phyloP scores from a whole-genome alignment of 2,797 vertebrate species.

The Iguana delicatissima region DNA sequence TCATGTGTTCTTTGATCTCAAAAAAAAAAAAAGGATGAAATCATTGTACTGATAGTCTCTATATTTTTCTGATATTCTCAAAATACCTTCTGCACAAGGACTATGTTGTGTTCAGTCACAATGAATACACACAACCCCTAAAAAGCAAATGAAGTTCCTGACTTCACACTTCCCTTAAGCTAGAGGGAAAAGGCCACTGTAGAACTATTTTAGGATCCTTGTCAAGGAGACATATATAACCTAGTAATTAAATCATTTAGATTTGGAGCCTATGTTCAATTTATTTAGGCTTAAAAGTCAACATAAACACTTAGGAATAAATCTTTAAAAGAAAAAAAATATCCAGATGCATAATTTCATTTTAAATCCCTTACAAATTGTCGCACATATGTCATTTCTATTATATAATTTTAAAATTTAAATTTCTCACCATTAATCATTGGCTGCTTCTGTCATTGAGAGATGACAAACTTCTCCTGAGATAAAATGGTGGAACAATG shows the following conservation, averaged over 20 bases:
- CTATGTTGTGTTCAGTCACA: neutral
- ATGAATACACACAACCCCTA: neutral
- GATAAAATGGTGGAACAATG: neutral
- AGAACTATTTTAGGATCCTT: neutral
- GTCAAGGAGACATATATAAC: neutral
- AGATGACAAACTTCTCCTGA: neutral
- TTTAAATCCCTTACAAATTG: neutral
- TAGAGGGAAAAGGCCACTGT: neutral
- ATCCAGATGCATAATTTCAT: neutral
- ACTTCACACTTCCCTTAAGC: neutral
- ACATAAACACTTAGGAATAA: neutral
- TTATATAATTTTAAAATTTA: neutral
- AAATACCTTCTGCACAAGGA: constrained; percentile 51
- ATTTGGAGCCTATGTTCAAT: neutral
- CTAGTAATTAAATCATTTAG: neutral
- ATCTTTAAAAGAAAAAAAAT: neutral
- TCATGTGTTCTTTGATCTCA: constrained; percentile 65
- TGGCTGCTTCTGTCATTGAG: neutral
- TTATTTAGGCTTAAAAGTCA: neutral
- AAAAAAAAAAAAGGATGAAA: constrained; percentile 23
- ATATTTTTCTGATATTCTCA: constrained; percentile 55
- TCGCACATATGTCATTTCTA: neutral
- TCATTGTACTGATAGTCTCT: constrained; percentile 35
- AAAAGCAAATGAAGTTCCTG: neutral
- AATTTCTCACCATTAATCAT: neutral